These are phyloP conservation scores for Reticulitermes speratus DNA, from an alignment of 1,140 invertebrate species.

Conservation along the genomic window DNA sequence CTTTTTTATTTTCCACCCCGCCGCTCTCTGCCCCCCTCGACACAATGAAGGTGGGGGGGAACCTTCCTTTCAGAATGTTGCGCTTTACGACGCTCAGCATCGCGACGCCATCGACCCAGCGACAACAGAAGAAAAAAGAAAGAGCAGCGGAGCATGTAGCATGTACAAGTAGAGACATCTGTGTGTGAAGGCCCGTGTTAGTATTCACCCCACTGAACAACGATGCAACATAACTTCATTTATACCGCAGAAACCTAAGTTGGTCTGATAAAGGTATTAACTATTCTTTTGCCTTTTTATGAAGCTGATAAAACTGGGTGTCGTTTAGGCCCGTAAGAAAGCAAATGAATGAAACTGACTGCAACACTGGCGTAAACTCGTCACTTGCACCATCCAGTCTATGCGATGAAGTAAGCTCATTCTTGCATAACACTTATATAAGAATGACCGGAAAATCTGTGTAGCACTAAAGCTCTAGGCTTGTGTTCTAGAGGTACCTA, in stretches of 20 bases:
- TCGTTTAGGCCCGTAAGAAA: too few species aligned
- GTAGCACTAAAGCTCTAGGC: too few species aligned
- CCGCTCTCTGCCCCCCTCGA: background rate
- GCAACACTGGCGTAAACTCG: too few species aligned
- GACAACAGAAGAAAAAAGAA: conserved; percentile 7
- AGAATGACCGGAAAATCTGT: too few species aligned
- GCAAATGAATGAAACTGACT: too few species aligned
- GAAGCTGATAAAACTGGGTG: too few species aligned
- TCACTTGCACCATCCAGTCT: too few species aligned
- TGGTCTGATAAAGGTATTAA: background rate
- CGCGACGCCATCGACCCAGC: conserved; percentile 14
- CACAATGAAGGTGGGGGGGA: background rate
- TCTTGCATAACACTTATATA: too few species aligned
- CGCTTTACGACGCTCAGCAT: conserved; percentile 16
- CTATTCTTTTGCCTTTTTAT: too few species aligned
- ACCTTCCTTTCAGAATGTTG: background rate
- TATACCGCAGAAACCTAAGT: background rate
- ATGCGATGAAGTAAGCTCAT: too few species aligned
- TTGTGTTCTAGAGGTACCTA: too few species aligned
- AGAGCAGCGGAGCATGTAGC: background rate
- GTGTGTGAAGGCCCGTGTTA: conserved; percentile 13
- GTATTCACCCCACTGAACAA: background rate
- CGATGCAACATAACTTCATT: background rate
- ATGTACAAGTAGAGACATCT: conserved; percentile 16
- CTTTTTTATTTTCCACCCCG: conserved; percentile 1